Evolutionary conservation across 2,888 invertebrate species (phyloP), one percentile per base, ranked within the genome.

Genomic region (Pyrrhosoma nymphula): DNA sequence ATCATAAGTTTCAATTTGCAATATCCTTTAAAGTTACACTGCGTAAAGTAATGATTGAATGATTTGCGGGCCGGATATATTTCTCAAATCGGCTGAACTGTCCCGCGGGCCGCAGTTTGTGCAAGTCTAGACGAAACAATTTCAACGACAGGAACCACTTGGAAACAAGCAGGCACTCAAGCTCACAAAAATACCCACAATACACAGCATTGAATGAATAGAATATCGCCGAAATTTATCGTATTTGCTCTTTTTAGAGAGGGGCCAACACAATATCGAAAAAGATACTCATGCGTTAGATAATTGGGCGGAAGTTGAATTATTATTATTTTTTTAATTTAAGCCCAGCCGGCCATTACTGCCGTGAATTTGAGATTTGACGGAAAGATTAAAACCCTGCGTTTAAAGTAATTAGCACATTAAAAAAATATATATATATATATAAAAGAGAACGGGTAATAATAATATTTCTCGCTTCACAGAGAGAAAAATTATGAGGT

Each of bases 181-280:
- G 47, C 2, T 47, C 2, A 47, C 47, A 47, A 47, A 47, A 2
- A 8, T 47, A 47, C 4, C 47, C 47, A 47, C n/a, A n/a, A n/a
- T n/a, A n/a, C n/a, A n/a, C n/a, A 4, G 2, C 47, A 47, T 47
- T 47, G 47, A 47, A 91, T 39, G 63, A 91, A 35, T 91, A 91
- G 63, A 91, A 35, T 91, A 91, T 91, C 63, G 35, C 63, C 35
- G 23, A 10, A 23, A 91, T 63, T 63, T 63, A 91, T 91, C 23
- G 60, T 26, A 69, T 26, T 69, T 69, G 26, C 69, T 26, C 63
- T 91, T 60, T 63, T 12, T 56, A 20, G 23, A 35, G 91, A 60
- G 23, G 63, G 23, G 60, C 8, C 14, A 90, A 23, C 56, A 16
- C n/a, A 56, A 90, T 35, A 69, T 18, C 60, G 63, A 23, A 20